These are phyloP conservation scores for Hiodon tergisus DNA, from an alignment of 2,113 vertebrate genomes.

Conservation along the genomic window DNA sequence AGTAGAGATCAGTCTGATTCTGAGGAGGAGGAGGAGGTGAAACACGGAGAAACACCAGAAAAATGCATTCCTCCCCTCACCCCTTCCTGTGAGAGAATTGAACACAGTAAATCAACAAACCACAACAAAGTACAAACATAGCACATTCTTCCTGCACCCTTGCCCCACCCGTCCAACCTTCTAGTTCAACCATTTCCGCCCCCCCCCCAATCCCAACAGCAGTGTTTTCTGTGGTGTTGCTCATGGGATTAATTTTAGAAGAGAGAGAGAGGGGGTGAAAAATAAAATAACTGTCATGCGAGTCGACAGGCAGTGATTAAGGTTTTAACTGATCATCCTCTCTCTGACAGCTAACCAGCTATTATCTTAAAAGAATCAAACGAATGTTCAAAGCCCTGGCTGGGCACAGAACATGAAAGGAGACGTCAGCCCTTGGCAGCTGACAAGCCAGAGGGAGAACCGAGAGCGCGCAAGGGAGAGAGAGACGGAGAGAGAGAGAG, in stretches of 20 bases:
- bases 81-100: not conserved
- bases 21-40: constrained; percentile 39
- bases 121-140: constrained; percentile 16
- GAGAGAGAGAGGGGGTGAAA: constrained; percentile 59
- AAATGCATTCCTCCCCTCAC: constrained; percentile 1
- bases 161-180: not conserved
- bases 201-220: constrained; percentile 20
- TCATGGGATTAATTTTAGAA: constrained; percentile 83
- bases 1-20: constrained; percentile 13
- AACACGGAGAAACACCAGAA: constrained; percentile 30
- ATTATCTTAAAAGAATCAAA: constrained; percentile 99
- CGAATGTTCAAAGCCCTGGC: constrained; percentile 93
- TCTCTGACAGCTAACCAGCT: constrained; percentile 99
- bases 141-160: not conserved
- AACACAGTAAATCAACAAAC: constrained; percentile 22
- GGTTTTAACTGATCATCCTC: constrained; percentile 99
- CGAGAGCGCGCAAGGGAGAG: constrained; percentile 36
- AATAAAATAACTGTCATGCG: constrained; percentile 83
- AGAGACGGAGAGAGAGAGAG: constrained; percentile 49
- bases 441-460: constrained; percentile 83
- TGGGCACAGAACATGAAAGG: constrained; percentile 98
- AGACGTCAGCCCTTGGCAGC: constrained; percentile 96
- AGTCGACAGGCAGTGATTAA: constrained; percentile 99
- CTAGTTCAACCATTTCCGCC: not conserved
- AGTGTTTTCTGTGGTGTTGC: constrained; percentile 74